Conservation (phyloP, 2,113 vertebrate species). For the Pelodiscus sinensis region DNA sequence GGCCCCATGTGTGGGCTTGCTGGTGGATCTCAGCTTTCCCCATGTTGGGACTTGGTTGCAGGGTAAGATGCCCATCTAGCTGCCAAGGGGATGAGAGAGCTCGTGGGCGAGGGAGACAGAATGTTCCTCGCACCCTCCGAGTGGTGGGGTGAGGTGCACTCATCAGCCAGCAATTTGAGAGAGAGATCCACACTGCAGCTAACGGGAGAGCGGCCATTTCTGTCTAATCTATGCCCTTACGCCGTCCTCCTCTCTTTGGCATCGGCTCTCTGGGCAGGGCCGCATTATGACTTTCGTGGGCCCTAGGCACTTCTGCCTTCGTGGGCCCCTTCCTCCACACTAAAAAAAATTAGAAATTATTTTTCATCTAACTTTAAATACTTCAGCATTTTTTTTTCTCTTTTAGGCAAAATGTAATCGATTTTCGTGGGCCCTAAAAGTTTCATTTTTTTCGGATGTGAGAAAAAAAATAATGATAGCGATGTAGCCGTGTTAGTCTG, state of each 20-base stretch:
- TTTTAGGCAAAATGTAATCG: too few species aligned
- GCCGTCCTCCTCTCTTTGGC: not conserved
- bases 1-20: slow-evolving; percentile 42
- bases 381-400: too few species aligned
- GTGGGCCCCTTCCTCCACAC: too few species aligned
- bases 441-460: too few species aligned
- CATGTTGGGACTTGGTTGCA: slow-evolving; percentile 68
- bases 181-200: not conserved
- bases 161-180: not conserved
- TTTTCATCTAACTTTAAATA: too few species aligned
- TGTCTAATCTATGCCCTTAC: not conserved
- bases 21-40: slow-evolving; percentile 64
- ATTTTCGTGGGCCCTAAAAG: too few species aligned
- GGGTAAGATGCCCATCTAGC: slow-evolving; percentile 64
- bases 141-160: not conserved
- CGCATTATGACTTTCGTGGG: too few species aligned
- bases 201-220: not conserved
- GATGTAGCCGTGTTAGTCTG: too few species aligned
- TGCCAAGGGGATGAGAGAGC: slow-evolving; percentile 54
- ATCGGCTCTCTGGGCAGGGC: not conserved
- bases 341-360: too few species aligned
- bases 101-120: slow-evolving; percentile 44
- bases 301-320: too few species aligned
- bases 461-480: too few species aligned
- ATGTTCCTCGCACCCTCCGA: slow-evolving; percentile 56